A percentile compares a stretch with the other conserved stretches of the same genome.
Evolutionary conservation across 2,888 invertebrate species (phyloP).

Genomic region (Hydrotaea diabolus): DNA sequence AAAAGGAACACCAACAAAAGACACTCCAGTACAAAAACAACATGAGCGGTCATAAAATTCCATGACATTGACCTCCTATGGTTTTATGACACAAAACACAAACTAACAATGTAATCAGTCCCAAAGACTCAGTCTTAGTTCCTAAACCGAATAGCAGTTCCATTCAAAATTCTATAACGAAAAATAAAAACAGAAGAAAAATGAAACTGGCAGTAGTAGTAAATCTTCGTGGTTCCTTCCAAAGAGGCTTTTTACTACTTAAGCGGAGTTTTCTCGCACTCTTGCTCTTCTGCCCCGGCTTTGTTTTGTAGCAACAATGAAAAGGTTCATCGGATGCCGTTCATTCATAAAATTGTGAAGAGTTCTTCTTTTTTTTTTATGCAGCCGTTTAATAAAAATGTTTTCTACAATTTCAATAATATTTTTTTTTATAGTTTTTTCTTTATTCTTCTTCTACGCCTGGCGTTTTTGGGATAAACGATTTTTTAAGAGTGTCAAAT

Average conservation of each 20-base stretch:
- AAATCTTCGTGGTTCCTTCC: not conserved
- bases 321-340: conserved; percentile 38
- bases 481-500: conserved; percentile 46
- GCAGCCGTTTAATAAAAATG: conserved; percentile 35
- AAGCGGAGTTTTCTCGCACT: conserved; percentile 13
- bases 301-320: conserved; percentile 35
- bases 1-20: not conserved
- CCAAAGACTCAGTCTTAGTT: conserved; percentile 19
- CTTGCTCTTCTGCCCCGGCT: not conserved
- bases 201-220: not conserved
- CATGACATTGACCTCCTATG: conserved; percentile 53
- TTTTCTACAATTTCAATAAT: conserved; percentile 41
- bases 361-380: conserved; percentile 15
- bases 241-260: conserved; percentile 37
- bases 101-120: conserved; percentile 49
- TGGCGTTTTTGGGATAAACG: not conserved
- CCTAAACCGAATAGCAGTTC: not conserved
- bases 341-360: conserved; percentile 52
- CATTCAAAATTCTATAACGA: not conserved
- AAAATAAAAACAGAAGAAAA: not conserved
- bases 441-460: not conserved
- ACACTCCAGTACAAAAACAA: not conserved
- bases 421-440: conserved; percentile 46
- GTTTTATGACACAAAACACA: conserved; percentile 55
- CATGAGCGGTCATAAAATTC: conserved; percentile 35